Conservation (phyloP, 2,113 vertebrate genomes). For the Lampris megalopsis region DNA sequence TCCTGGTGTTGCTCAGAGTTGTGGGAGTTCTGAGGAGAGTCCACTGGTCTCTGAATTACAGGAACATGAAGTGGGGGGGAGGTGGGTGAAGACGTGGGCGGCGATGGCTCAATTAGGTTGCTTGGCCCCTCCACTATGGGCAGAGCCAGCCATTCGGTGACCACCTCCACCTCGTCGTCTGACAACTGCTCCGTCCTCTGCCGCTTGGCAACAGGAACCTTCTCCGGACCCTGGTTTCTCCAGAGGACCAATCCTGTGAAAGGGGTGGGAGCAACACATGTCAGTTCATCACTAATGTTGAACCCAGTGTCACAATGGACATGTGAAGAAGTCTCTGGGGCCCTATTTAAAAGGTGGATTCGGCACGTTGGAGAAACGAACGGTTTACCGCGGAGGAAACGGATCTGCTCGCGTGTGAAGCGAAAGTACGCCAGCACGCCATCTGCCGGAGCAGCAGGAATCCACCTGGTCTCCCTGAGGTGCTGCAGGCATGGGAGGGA, state of each 20-base stretch:
- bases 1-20: neutral
- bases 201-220: constrained; percentile 47
- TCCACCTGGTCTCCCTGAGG: too few species aligned
- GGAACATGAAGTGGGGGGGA: constrained; percentile 58
- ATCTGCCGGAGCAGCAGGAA: too few species aligned
- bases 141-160: constrained; percentile 81
- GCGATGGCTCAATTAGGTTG: constrained; percentile 19
- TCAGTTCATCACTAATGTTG: too few species aligned
- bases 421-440: too few species aligned
- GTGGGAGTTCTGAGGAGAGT: constrained; percentile 2
- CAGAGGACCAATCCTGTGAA: constrained; percentile 76
- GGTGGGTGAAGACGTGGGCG: constrained; percentile 20
- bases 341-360: too few species aligned
- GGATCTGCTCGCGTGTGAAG: too few species aligned
- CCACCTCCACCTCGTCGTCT: constrained; percentile 83
- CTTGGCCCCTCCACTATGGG: constrained; percentile 46
- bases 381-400: too few species aligned
- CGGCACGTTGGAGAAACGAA: too few species aligned
- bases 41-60: constrained; percentile 77
- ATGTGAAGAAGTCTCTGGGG: too few species aligned
- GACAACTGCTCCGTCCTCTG: constrained; percentile 60
- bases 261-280: neutral
- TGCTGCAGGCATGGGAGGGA: too few species aligned
- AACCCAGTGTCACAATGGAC: too few species aligned
- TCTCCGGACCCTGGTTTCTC: constrained; percentile 7